A percentile compares a stretch with the other conserved stretches of the same genome.
These are phyloP conservation scores for Lynx canadensis DNA, from an alignment of 2,113 vertebrate genomes.

Conservation along the genomic window DNA sequence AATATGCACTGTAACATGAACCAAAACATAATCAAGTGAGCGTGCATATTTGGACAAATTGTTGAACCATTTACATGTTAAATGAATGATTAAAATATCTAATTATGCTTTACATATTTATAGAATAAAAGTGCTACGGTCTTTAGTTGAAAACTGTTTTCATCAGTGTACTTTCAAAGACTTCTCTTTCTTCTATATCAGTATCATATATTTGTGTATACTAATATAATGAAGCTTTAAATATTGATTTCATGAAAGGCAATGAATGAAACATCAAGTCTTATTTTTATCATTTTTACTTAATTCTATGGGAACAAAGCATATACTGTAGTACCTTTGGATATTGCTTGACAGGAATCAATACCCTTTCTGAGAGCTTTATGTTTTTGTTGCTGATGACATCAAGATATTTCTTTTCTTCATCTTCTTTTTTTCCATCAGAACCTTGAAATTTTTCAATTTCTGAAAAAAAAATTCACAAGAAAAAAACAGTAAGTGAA, in stretches of 20 bases:
- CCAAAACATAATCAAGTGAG: background rate
- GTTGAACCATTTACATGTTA: background rate
- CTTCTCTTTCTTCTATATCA: background rate
- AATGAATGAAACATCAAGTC: background rate
- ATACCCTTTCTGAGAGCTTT: constrained; percentile 97
- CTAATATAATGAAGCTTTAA: background rate
- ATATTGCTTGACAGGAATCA: constrained; percentile 98
- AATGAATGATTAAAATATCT: background rate
- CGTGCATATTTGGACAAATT: background rate
- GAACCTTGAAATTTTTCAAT: constrained; percentile 96
- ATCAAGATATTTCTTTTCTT: constrained; percentile 98
- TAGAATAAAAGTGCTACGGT: background rate
- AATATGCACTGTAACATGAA: background rate
- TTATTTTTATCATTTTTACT: background rate
- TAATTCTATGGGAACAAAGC: background rate
- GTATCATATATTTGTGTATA: background rate
- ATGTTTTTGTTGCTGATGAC: constrained; percentile 99
- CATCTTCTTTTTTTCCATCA: constrained; percentile 94
- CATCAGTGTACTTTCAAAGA: background rate
- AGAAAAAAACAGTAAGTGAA: constrained; percentile 62
- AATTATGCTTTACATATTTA: background rate
- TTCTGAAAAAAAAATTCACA: constrained; percentile 87
- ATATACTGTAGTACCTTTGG: constrained; percentile 93
- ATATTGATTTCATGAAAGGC: background rate
- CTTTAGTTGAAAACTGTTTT: background rate